Evolutionary conservation across 2,888 invertebrate genomes (phyloP).

Genomic region (Trilocha varians): DNA sequence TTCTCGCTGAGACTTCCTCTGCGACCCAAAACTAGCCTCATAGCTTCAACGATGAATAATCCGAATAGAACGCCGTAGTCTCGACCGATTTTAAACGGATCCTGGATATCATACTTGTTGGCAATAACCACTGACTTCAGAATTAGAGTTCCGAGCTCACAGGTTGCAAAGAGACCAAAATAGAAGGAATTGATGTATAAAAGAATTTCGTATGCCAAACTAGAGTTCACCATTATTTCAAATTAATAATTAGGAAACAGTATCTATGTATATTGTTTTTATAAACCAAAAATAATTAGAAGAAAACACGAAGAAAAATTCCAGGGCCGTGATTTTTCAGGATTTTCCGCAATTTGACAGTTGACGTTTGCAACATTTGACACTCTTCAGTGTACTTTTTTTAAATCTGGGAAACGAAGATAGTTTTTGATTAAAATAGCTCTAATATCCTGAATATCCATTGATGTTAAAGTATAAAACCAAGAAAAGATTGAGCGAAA

Average conservation of each 20-base stretch:
- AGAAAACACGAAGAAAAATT: too few species aligned
- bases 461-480: too few species aligned
- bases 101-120: slow-evolving; percentile 75
- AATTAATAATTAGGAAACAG: too few species aligned
- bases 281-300: too few species aligned
- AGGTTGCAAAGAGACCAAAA: slow-evolving; percentile 87
- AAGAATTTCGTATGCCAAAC: slow-evolving; percentile 87
- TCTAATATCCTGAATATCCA: too few species aligned
- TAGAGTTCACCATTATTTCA: slow-evolving; percentile 78
- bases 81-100: slow-evolving; percentile 78
- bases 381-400: not conserved
- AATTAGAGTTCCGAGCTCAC: slow-evolving; percentile 84
- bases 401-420: not conserved
- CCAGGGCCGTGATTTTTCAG: too few species aligned
- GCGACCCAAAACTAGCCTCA: slow-evolving; percentile 87
- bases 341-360: not conserved
- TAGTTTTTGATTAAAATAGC: too few species aligned
- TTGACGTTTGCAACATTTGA: not conserved
- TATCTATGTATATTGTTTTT: too few species aligned
- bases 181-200: slow-evolving; percentile 91
- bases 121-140: slow-evolving; percentile 81
- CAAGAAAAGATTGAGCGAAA: too few species aligned
- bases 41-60: slow-evolving; percentile 84
- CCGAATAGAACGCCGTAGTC: slow-evolving; percentile 86
- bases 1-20: slow-evolving; percentile 90